These are phyloP conservation scores for Heliconius cydno DNA, from an alignment of 2,888 invertebrate species.

Conservation along the genomic window DNA sequence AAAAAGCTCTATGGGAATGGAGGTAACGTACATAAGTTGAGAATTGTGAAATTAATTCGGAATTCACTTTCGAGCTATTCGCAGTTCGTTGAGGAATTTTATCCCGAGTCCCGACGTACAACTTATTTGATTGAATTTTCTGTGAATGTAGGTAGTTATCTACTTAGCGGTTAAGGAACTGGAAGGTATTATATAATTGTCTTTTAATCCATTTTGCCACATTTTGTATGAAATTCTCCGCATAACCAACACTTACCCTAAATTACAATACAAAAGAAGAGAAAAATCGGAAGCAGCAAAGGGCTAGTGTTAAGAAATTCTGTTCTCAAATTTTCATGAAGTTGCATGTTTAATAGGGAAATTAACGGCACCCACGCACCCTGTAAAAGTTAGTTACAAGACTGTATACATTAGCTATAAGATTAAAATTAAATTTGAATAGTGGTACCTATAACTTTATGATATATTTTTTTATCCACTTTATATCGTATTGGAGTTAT, in stretches of 20 bases:
- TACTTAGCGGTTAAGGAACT: background rate
- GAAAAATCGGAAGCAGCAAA: too few relatives aligned
- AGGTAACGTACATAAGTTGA: slow-evolving; percentile 23
- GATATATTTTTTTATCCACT: too few relatives aligned
- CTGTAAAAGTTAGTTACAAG: too few relatives aligned
- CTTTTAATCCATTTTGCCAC: background rate
- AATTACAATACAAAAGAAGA: too few relatives aligned
- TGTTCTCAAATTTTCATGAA: too few relatives aligned
- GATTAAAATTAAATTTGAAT: too few relatives aligned
- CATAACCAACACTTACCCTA: too few relatives aligned
- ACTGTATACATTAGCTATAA: too few relatives aligned
- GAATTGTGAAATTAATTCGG: slow-evolving; percentile 29
- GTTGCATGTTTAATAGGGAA: background rate
- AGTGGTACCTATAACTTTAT: too few relatives aligned
- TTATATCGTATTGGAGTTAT: background rate
- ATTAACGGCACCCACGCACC: too few relatives aligned
- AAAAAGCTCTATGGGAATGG: slow-evolving; percentile 6
- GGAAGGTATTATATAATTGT: background rate
- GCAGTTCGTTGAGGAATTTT: slow-evolving; percentile 33
- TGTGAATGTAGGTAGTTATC: background rate
- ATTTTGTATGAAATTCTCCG: too few relatives aligned
- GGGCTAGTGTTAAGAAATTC: too few relatives aligned
- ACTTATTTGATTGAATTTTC: slow-evolving; percentile 34
- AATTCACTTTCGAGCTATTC: slow-evolving; percentile 22
- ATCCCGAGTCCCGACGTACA: slow-evolving; percentile 18